Conservation (phyloP, 2,888 invertebrate genomes). For the Chloromyia formosa region DNA sequence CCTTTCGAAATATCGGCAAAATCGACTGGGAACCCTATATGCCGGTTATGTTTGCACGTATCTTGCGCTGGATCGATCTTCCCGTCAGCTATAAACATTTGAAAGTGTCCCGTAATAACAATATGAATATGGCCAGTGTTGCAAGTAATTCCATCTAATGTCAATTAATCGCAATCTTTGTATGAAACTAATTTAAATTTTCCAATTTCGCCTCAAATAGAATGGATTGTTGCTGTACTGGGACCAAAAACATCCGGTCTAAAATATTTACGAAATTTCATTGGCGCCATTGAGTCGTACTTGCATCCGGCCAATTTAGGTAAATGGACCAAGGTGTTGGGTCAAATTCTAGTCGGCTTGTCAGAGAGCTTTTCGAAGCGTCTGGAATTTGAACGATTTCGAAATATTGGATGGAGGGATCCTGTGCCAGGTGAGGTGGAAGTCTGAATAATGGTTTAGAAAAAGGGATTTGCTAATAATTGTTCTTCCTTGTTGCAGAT, state of each 20-base stretch:
- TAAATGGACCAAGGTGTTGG: slow-evolving; percentile 76
- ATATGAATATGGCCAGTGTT: slow-evolving; percentile 56
- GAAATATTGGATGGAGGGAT: slow-evolving; percentile 63
- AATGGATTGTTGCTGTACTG: slow-evolving; percentile 71
- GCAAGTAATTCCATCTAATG: slow-evolving; percentile 46
- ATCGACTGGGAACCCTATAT: slow-evolving; percentile 89
- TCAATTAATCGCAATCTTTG: not conserved
- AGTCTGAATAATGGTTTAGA: not conserved
- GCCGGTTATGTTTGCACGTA: slow-evolving; percentile 78
- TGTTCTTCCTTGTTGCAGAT: slow-evolving; percentile 61
- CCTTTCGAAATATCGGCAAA: slow-evolving; percentile 79
- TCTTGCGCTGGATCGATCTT: slow-evolving; percentile 76
- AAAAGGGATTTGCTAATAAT: slow-evolving; percentile 57
- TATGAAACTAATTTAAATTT: slow-evolving; percentile 5
- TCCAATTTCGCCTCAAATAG: slow-evolving; percentile 28
- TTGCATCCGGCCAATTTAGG: slow-evolving; percentile 90
- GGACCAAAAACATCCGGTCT: slow-evolving; percentile 75
- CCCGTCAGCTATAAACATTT: slow-evolving; percentile 80
- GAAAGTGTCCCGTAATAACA: slow-evolving; percentile 68
- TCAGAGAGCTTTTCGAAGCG: slow-evolving; percentile 73
- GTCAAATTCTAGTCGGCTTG: slow-evolving; percentile 75
- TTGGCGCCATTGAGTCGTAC: slow-evolving; percentile 85
- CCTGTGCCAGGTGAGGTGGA: slow-evolving; percentile 50
- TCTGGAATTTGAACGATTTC: slow-evolving; percentile 60
- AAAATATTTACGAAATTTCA: slow-evolving; percentile 79